phyloP scores from a whole-genome alignment of 2,888 invertebrate species.

The Deladenus siricidicola region DNA sequence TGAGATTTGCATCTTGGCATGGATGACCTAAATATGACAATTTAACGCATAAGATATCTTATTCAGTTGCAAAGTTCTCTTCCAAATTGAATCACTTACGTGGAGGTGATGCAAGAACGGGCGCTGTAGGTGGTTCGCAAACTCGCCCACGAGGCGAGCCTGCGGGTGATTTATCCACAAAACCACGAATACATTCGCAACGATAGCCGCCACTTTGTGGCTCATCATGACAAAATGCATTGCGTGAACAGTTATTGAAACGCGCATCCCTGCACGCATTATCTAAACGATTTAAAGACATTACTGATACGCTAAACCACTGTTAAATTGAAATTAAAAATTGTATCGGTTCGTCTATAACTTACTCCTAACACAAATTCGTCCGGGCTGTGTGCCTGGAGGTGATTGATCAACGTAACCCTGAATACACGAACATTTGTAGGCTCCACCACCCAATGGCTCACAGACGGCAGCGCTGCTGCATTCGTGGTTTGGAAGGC shows the following conservation, averaged over 20 bases:
- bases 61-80: background rate
- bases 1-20: slow-evolving; percentile 50
- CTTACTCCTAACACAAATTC: slow-evolving; percentile 48
- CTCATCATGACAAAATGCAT: slow-evolving; percentile 52
- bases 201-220: slow-evolving; percentile 36
- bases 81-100: background rate
- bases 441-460: slow-evolving; percentile 50
- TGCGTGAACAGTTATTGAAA: slow-evolving; percentile 51
- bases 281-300: slow-evolving; percentile 35
- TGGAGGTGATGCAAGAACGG: slow-evolving; percentile 40
- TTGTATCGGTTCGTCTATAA: no score
- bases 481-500: slow-evolving; percentile 52
- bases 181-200: slow-evolving; percentile 51
- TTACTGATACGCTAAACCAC: background rate
- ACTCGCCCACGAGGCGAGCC: slow-evolving; percentile 40
- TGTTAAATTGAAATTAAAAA: background rate
- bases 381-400: slow-evolving; percentile 32
- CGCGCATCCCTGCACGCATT: slow-evolving; percentile 51
- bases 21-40: slow-evolving; percentile 39
- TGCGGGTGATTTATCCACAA: slow-evolving; percentile 44
- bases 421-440: slow-evolving; percentile 52
- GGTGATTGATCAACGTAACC: slow-evolving; percentile 51
- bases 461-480: slow-evolving; percentile 52
- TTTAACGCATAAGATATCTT: no score
- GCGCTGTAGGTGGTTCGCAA: slow-evolving; percentile 48